Base-by-base conservation (phyloP, 2,113 vertebrate species). In the Morone saxatilis region DNA sequence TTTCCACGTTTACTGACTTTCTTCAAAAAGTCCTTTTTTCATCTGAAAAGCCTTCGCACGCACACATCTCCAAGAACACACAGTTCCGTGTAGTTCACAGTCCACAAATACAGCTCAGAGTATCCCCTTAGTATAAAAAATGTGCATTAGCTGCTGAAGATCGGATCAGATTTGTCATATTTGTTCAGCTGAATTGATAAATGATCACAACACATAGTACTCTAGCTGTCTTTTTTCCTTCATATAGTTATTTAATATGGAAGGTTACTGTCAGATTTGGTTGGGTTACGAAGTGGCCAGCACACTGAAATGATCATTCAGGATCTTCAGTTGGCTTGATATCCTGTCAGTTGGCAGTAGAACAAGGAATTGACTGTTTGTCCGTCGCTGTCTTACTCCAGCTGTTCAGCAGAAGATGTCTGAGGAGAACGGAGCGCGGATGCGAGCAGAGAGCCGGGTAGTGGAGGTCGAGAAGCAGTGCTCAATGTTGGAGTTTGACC, bases 381-480 rank as follows among this genome's bases (percentile, higher is more conserved):
- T 25, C 13, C 66, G n/a, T 78, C 36, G 12, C 63, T 67, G 40
- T 41, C 11, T 40, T 38, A 0, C 69, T 68, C 12, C 81, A 99
- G 98, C 97, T 87, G 98, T 99, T 94, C 97, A 99, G 95, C 97
- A 96, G 94, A 99, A 99, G 92, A 95, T 99, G 90, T 97, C 96
- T 2, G 98, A 98, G 91, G 98, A 99, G 88, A 96, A 96, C 19
- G 95, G 96, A 77, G 95, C 96, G 40, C 95, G 97, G 89, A 97
- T 97, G 94, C 97, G 97, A 80, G 98, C 97, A 14, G 98, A 99
- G 95, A 97, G 97, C 91, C 89, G 95, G 70, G 95, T 98, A 84
- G 97, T 99, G 94, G 97, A 99, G 90, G 96, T 97, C 79, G 98
- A 99, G 93, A 99, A 99, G 89, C 97, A 98, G 88, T 99, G 98